These are phyloP conservation scores for Lycaena phlaeas DNA, from an alignment of 2,888 invertebrate genomes.

Conservation along the genomic window DNA sequence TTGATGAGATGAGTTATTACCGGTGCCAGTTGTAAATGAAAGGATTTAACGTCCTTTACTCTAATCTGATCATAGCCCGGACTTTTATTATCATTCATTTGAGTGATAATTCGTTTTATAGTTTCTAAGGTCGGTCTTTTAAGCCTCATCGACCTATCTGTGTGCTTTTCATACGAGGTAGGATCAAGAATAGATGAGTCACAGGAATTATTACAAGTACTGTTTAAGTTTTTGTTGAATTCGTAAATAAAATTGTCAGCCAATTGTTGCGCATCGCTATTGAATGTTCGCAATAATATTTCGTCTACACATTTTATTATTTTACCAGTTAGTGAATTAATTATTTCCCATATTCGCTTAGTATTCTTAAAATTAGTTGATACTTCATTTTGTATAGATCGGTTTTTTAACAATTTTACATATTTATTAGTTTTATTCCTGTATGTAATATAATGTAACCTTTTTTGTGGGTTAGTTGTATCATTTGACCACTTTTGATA, in stretches of 20 bases:
- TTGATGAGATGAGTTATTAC: constrained; percentile 7
- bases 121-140: neutral
- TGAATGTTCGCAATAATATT: neutral
- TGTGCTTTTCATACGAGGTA: neutral
- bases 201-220: neutral
- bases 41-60: neutral
- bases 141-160: neutral
- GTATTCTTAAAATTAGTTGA: neutral
- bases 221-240: constrained; percentile 4
- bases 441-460: neutral
- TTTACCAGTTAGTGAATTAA: constrained; percentile 7
- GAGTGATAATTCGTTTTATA: neutral
- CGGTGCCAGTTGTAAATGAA: neutral
- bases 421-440: constrained; percentile 10
- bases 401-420: constrained; percentile 2
- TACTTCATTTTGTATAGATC: neutral
- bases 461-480: neutral
- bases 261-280: neutral
- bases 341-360: constrained; percentile 2
- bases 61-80: constrained; percentile 1
- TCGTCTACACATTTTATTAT: constrained; percentile 4
- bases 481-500: neutral
- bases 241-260: constrained; percentile 1
- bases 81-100: constrained; percentile 4
- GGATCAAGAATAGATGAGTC: neutral